Evolutionary conservation across 2,888 invertebrate species (phyloP).

Genomic region (Steinernema scapterisci): DNA sequence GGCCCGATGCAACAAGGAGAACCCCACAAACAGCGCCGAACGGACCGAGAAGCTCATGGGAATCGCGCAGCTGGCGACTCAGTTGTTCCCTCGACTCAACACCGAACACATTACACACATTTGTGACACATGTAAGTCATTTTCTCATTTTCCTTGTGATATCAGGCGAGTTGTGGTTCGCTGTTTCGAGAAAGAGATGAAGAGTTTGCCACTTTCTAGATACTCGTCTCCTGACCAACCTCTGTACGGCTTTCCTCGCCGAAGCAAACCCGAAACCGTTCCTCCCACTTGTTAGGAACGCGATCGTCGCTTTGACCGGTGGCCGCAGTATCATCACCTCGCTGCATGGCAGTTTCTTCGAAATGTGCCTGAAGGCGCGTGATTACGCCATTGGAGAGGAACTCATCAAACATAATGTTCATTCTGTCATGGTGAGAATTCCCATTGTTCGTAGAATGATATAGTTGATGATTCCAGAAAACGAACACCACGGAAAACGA

Average conservation of each 20-base stretch:
- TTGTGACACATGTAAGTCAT: neutral
- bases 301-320: neutral
- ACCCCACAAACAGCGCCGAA: conserved; percentile 4
- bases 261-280: neutral
- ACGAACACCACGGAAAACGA: neutral
- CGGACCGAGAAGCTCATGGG: neutral
- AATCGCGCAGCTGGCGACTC: neutral
- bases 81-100: neutral
- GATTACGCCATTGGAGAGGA: neutral
- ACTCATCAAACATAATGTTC: neutral
- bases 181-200: too few species aligned
- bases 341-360: conserved; percentile 2
- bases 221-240: neutral
- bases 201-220: neutral
- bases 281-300: neutral
- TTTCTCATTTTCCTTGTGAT: neutral
- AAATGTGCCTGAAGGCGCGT: neutral
- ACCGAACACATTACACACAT: neutral
- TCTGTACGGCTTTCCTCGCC: neutral
- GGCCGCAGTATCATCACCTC: neutral
- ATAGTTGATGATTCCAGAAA: neutral
- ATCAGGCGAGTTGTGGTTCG: too few species aligned
- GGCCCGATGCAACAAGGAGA: neutral
- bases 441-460: neutral
- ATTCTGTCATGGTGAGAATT: neutral